phyloP scores from a whole-genome alignment of 2,113 vertebrate species.

The Regulus satrapa region DNA sequence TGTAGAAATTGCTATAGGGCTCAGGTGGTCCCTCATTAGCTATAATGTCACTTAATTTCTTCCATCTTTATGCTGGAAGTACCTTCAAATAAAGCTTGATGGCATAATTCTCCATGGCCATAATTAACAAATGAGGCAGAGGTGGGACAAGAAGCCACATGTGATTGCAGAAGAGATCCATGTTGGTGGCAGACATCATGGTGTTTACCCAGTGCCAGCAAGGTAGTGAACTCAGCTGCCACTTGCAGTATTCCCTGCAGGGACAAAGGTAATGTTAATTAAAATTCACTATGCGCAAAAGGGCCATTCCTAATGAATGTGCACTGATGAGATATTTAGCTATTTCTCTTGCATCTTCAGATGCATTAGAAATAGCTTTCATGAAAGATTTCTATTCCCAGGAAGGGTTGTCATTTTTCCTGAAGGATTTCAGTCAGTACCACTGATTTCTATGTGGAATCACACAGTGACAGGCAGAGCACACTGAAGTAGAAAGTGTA shows the following conservation, averaged over 20 bases:
- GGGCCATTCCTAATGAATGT: conserved; percentile 13
- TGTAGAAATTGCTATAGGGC: conserved; percentile 21
- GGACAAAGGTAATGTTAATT: conserved; percentile 29
- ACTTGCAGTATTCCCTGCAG: not conserved
- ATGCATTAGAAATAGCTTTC: not conserved
- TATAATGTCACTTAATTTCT: conserved; percentile 41
- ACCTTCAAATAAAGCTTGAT: conserved; percentile 22
- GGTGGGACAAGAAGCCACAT: not conserved
- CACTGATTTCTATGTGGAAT: not conserved
- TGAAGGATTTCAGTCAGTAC: not conserved
- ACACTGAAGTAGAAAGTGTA: not conserved
- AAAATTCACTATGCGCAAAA: not conserved
- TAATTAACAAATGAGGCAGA: conserved; percentile 32
- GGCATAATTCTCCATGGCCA: not conserved
- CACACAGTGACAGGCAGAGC: not conserved
- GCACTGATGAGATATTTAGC: not conserved
- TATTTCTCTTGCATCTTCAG: not conserved
- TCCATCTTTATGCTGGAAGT: conserved; percentile 2
- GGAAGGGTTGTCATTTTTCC: not conserved
- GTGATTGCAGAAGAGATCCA: not conserved
- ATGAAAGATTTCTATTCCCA: not conserved
- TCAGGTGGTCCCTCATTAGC: conserved; percentile 53
- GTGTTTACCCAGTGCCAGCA: not conserved
- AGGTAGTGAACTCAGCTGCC: conserved; percentile 24
- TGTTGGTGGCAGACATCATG: not conserved